Base-by-base conservation (phyloP, 2,113 vertebrate genomes). In the Cyphomyrus discorhynchus region DNA sequence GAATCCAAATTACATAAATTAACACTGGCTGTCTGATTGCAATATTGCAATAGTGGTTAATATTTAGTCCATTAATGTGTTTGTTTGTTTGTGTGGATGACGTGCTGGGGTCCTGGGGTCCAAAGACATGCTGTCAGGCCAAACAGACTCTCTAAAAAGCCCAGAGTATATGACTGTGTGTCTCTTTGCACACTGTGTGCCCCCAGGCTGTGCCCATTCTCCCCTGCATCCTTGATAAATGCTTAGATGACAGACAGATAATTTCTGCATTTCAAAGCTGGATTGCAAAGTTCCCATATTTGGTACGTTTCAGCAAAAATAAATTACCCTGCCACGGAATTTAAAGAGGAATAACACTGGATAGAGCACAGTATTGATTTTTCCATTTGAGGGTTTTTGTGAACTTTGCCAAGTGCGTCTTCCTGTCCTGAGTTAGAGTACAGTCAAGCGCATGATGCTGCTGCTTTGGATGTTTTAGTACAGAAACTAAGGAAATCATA, bases 191-290 rank as follows among this genome's bases (percentile, higher is more conserved):
- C n/a, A 31, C 62, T 27, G 2, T 4, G 24, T n/a, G n/a, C 3
- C 62, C 10, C 62, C 62, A 31, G n/a, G 27, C 62, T 11, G 9
- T 27, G 2, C 24, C 24, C n/a, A 31, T 8, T n/a, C 58, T 27
- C n/a, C 24, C 58, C 58, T 11, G 62, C n/a, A 13, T 31, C 27
- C n/a, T 31, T 70, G n/a, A 70, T 13, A 70, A 70, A 27, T 70
- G 9, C 10, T 31, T 70, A 13, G 27, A 13, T 31, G 62, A 70
- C n/a, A 27, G 10, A 70, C n/a, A 31, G 62, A 31, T 3, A 1
- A 84, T 84, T 84, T 84, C 35, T n/a, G 21, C 80, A 84, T 84
- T 47, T 84, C 21, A 45, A 84, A 84, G 19, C 82, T 47, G 82
- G 9, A 82, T 24, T 45, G 77, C 35, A 45, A 21, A 42, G 77